Percentiles rank a stretch among this genome's conserved stretches.
Evolutionary conservation across 2,888 invertebrate species (phyloP).

Genomic region (Metopia argyrocephala): DNA sequence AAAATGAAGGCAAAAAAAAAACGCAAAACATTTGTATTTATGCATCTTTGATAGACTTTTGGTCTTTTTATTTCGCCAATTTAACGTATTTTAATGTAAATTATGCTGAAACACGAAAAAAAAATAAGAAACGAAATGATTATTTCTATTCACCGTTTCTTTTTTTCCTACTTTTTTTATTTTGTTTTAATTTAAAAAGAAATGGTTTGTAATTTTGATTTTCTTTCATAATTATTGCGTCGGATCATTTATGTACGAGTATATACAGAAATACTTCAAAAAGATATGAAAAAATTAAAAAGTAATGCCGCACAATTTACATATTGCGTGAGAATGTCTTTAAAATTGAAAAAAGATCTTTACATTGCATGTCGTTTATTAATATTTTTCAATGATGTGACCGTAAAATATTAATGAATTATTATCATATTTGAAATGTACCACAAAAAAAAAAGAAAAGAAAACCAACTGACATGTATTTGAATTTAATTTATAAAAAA

Average conservation of each 20-base stretch:
- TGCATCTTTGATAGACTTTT: constrained; percentile 11
- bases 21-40: background rate
- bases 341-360: constrained; percentile 36
- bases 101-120: too few species aligned
- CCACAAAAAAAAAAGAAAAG: background rate
- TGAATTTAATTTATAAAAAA: too few species aligned
- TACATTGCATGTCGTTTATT: constrained; percentile 55
- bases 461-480: background rate
- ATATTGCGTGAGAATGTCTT: constrained; percentile 49
- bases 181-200: background rate
- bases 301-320: constrained; percentile 14
- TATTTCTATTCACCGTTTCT: background rate
- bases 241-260: background rate
- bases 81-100: constrained; percentile 8
- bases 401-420: constrained; percentile 52
- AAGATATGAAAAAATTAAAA: background rate
- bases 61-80: too few species aligned
- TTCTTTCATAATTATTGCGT: constrained; percentile 7
- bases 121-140: constrained; percentile 29
- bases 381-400: constrained; percentile 50
- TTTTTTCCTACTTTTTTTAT: background rate
- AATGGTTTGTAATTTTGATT: constrained; percentile 5
- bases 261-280: too few species aligned
- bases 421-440: constrained; percentile 16
- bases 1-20: background rate